phyloP scores from a whole-genome alignment of 1,140 invertebrate genomes.

The Anadara kagoshimensis region DNA sequence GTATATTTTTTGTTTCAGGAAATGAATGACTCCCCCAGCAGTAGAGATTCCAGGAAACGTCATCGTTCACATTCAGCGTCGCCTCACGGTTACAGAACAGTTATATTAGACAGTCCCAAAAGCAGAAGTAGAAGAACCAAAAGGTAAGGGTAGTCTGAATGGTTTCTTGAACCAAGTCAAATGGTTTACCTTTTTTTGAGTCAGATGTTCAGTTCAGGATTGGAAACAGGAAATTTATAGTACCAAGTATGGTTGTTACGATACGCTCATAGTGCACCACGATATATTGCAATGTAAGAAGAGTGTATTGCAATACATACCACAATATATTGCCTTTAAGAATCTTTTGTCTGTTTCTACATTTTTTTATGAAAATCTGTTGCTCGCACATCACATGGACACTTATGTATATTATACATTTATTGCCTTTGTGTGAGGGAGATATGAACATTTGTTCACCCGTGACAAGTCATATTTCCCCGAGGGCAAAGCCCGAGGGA shows the following conservation, averaged over 20 bases:
- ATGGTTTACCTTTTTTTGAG: neutral
- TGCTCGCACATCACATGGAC: no score
- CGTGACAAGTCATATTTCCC: no score
- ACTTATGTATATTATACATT: no score
- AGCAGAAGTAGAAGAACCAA: constrained; percentile 32
- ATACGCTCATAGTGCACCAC: neutral
- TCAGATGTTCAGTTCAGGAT: neutral
- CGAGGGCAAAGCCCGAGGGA: no score
- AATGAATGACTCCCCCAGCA: constrained; percentile 26
- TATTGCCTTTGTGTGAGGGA: no score
- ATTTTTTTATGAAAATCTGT: no score
- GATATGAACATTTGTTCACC: no score
- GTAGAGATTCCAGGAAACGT: constrained; percentile 36
- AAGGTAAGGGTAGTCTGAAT: constrained; percentile 11
- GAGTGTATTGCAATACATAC: neutral
- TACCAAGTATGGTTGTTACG: neutral
- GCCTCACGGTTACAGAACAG: constrained; percentile 22
- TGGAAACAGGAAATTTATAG: neutral
- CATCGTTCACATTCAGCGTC: constrained; percentile 44
- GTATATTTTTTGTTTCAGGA: constrained; percentile 24
- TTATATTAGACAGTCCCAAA: constrained; percentile 39
- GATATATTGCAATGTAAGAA: neutral
- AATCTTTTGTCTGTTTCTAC: no score
- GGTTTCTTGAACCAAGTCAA: neutral
- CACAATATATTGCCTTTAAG: no score